A percentile compares a stretch with the other conserved stretches of the same genome.
phyloP scores from a whole-genome alignment of 2,888 invertebrate species.

The Netelia inedita region DNA sequence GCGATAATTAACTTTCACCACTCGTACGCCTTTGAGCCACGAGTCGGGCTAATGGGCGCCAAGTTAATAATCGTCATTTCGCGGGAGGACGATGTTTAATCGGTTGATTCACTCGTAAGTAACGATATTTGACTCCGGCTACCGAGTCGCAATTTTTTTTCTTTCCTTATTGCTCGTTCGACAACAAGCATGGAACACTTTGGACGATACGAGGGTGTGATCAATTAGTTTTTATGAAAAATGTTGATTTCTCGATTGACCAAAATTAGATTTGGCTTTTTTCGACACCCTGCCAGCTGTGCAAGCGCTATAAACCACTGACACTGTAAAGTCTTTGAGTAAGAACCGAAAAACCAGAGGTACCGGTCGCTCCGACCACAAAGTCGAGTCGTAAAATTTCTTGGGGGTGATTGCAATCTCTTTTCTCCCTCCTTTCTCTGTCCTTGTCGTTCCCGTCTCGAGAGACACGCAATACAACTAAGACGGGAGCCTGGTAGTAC shows the following conservation, averaged over 20 bases:
- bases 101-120: background rate
- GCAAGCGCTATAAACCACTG: constrained; percentile 30
- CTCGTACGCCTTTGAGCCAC: constrained; percentile 16
- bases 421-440: constrained; percentile 9
- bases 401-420: constrained; percentile 71
- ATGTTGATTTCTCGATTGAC: background rate
- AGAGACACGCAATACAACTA: constrained; percentile 35
- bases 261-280: constrained; percentile 11
- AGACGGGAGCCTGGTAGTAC: constrained; percentile 27
- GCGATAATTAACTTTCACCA: constrained; percentile 71
- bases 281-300: constrained; percentile 23
- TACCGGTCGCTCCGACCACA: constrained; percentile 62
- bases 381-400: constrained; percentile 69
- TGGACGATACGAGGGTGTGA: background rate
- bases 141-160: background rate
- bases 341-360: constrained; percentile 58
- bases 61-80: constrained; percentile 20
- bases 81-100: constrained; percentile 5
- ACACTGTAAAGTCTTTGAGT: constrained; percentile 31
- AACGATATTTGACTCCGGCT: background rate
- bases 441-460: constrained; percentile 23
- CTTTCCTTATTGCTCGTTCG: background rate
- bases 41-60: constrained; percentile 5
- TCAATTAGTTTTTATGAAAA: background rate
- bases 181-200: background rate